Percentiles rank a stretch among this genome's conserved stretches.
phyloP scores from a whole-genome alignment of 1,140 invertebrate genomes.

The Drosophila funebris region DNA sequence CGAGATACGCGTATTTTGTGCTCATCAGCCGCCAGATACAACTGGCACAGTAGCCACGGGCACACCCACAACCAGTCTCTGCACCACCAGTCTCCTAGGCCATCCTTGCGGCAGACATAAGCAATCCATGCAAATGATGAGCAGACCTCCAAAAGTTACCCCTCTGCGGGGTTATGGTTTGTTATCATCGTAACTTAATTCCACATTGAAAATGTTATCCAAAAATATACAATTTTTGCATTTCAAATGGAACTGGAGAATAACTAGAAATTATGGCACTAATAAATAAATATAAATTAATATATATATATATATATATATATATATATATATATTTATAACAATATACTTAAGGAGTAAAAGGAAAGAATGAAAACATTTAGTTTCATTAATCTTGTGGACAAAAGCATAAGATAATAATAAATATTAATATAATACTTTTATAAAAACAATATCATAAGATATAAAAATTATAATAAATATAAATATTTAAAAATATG shows the following conservation, averaged over 20 bases:
- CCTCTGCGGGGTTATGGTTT: not conserved
- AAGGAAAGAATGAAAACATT: no score
- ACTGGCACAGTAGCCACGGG: not conserved
- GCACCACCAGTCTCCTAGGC: not conserved
- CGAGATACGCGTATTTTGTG: conserved; percentile 65
- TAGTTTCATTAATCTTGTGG: no score
- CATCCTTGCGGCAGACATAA: no score
- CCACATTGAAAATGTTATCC: not conserved
- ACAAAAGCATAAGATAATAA: no score
- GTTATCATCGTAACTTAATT: not conserved
- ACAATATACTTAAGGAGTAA: no score
- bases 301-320: no score
- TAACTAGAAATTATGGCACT: not conserved
- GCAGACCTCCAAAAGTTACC: not conserved
- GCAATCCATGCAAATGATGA: not conserved
- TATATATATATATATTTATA: no score
- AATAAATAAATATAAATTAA: no score
- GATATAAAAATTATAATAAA: no score
- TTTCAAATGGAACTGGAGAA: not conserved
- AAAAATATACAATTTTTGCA: not conserved
- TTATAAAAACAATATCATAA: no score
- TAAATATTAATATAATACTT: no score
- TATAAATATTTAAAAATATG: no score
- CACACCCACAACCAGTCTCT: not conserved
- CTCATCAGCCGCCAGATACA: conserved; percentile 17